Conservation (phyloP, 2,888 invertebrate genomes). For the Pristionchus maxplancki region DNA sequence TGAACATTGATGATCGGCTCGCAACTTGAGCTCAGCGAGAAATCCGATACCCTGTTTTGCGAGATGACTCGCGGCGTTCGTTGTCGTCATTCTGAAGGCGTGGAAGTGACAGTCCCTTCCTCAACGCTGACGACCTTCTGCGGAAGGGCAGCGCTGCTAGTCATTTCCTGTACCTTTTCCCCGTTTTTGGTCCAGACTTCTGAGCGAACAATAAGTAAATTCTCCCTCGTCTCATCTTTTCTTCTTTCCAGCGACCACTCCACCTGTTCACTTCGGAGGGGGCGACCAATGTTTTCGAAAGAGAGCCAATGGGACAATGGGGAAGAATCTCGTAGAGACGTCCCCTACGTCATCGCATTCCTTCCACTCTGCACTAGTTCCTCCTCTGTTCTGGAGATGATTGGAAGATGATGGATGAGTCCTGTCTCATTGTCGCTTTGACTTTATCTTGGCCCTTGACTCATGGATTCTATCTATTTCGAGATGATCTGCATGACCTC, state of each 20-base stretch:
- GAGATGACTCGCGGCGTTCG: not conserved
- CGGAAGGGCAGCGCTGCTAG: too few relatives aligned
- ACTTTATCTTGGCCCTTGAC: not conserved
- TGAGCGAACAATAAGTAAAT: too few relatives aligned
- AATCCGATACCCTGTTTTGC: not conserved
- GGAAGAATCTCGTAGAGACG: not conserved
- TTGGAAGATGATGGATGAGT: not conserved
- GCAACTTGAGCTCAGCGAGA: not conserved
- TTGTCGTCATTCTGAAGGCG: not conserved
- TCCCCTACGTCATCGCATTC: not conserved
- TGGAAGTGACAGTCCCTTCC: not conserved
- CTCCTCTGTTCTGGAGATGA: not conserved
- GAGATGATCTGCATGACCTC: not conserved
- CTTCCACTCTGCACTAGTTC: not conserved
- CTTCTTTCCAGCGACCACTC: too few relatives aligned
- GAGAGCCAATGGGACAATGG: not conserved
- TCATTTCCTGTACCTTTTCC: too few relatives aligned
- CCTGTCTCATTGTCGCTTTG: not conserved
- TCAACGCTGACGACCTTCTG: too few relatives aligned
- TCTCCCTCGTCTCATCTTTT: too few relatives aligned
- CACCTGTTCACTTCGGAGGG: not conserved
- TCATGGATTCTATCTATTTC: not conserved
- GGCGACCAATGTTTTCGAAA: not conserved
- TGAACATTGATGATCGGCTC: not conserved
- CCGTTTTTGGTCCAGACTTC: too few relatives aligned